These are phyloP conservation scores for Drosophila ananassae DNA, from an alignment of 1,140 invertebrate species.

Conservation along the genomic window DNA sequence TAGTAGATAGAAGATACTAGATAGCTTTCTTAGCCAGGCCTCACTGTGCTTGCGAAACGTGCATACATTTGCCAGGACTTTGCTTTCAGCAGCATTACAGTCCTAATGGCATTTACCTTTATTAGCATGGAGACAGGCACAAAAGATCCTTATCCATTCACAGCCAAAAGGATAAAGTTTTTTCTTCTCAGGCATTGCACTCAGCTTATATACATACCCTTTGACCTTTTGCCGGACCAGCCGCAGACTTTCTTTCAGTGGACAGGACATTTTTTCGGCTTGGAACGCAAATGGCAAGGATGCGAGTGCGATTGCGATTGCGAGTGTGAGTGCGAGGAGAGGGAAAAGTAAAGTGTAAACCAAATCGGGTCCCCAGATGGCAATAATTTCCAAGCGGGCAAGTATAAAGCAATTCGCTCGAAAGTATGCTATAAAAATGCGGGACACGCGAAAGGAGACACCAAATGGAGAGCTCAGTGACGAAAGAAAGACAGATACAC, in stretches of 20 bases:
- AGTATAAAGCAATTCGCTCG: conserved; percentile 30
- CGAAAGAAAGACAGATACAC: conserved; percentile 9
- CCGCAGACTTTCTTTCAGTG: conserved; percentile 35
- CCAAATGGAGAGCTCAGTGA: neutral
- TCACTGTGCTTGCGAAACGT: conserved; percentile 7
- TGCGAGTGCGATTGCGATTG: too few species aligned
- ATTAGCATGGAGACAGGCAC: conserved; percentile 30
- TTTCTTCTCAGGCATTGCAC: conserved; percentile 23
- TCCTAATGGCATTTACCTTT: conserved; percentile 63
- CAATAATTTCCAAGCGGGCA: conserved; percentile 25
- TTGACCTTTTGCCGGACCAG: conserved; percentile 6
- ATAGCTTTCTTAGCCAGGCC: neutral
- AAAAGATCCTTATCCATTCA: conserved; percentile 35
- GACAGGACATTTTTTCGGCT: conserved; percentile 22
- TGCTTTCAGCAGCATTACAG: conserved; percentile 28
- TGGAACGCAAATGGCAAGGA: conserved; percentile 14
- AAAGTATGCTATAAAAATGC: conserved; percentile 54
- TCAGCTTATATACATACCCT: conserved; percentile 4
- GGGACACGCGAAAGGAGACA: conserved; percentile 12
- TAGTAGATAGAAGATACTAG: neutral
- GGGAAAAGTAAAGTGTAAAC: conserved; percentile 9
- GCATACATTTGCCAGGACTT: conserved; percentile 7
- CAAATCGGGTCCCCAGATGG: conserved; percentile 34
- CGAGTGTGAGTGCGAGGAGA: neutral
- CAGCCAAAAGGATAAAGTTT: conserved; percentile 10